Evolutionary conservation across 2,888 invertebrate species (phyloP).

Genomic region (Endomychus coccineus): DNA sequence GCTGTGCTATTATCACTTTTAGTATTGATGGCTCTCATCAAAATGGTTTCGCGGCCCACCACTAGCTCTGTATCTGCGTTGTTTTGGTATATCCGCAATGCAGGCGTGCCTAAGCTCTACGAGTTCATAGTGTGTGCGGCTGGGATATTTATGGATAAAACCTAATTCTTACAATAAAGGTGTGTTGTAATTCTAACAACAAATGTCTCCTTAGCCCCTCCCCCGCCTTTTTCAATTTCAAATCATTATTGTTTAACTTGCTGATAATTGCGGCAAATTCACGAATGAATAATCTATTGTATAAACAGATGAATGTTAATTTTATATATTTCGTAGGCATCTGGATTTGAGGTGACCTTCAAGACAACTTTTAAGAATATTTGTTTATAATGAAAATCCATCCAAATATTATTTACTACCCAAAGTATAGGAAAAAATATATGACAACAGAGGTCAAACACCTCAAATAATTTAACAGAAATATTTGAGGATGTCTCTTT

Average conservation of each 20-base stretch:
- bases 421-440: neutral
- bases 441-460: conserved; percentile 9
- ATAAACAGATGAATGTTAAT: conserved; percentile 14
- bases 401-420: conserved; percentile 6
- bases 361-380: conserved; percentile 17
- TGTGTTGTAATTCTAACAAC: conserved; percentile 32
- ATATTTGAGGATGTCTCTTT: too few relatives aligned
- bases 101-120: conserved; percentile 43
- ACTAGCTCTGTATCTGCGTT: conserved; percentile 44
- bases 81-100: conserved; percentile 46
- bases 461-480: too few relatives aligned
- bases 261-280: conserved; percentile 28
- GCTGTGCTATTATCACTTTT: too few relatives aligned
- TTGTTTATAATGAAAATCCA: conserved; percentile 10
- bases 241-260: conserved; percentile 34
- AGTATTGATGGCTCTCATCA: conserved; percentile 40
- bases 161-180: conserved; percentile 34
- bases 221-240: conserved; percentile 33
- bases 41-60: conserved; percentile 46
- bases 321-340: conserved; percentile 9
- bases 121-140: conserved; percentile 40
- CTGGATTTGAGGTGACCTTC: conserved; percentile 31
- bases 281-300: conserved; percentile 10
- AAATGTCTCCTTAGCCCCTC: conserved; percentile 33
- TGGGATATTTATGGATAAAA: conserved; percentile 41